phyloP scores from a whole-genome alignment of 2,888 invertebrate species.

The Pyrrhia umbra region DNA sequence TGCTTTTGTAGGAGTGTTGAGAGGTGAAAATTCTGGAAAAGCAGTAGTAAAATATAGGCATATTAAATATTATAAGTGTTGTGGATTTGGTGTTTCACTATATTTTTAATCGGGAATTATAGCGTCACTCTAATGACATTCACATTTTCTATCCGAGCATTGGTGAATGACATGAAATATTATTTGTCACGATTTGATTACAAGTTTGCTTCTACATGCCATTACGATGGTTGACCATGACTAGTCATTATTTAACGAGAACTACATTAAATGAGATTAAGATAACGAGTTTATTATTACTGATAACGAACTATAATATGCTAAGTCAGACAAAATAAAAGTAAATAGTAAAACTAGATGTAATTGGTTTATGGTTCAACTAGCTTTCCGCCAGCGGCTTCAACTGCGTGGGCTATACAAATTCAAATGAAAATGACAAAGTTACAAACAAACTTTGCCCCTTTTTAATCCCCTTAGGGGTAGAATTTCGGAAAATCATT shows the following conservation, averaged over 20 bases:
- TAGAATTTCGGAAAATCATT: too few species aligned
- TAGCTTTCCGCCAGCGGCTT: too few species aligned
- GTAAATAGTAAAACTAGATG: too few species aligned
- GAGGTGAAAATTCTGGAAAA: conserved; percentile 92
- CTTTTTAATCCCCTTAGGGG: too few species aligned
- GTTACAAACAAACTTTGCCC: too few species aligned
- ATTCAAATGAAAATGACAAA: too few species aligned
- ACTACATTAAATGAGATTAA: background rate
- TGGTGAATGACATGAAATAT: background rate
- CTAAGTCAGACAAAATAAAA: too few species aligned
- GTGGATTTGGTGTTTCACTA: background rate
- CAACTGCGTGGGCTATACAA: too few species aligned
- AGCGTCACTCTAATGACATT: background rate
- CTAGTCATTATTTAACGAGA: too few species aligned
- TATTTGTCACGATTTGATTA: background rate
- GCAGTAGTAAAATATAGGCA: conserved; percentile 89
- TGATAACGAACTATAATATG: background rate
- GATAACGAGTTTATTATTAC: background rate
- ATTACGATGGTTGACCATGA: background rate
- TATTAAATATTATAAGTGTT: too few species aligned
- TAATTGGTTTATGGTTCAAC: too few species aligned
- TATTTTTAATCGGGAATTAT: too few species aligned
- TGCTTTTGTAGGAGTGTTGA: conserved; percentile 91
- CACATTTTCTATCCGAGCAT: background rate
- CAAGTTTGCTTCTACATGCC: background rate